phyloP scores from a whole-genome alignment of 1,140 invertebrate genomes.

The Armadillidium nasatum region DNA sequence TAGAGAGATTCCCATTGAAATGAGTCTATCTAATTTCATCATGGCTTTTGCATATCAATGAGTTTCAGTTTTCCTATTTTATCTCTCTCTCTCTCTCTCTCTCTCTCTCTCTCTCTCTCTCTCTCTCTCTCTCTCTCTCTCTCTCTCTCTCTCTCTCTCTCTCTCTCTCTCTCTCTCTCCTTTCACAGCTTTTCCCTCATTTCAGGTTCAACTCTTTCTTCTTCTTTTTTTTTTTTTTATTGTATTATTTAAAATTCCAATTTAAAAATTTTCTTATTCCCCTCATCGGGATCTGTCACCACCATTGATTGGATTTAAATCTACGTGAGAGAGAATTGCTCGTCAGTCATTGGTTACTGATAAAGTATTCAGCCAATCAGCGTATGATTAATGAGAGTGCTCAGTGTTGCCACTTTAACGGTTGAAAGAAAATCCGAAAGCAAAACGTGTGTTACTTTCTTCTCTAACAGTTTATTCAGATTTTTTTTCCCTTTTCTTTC shows the following conservation, averaged over 20 bases:
- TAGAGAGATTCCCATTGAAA: not conserved
- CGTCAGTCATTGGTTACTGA: conserved; percentile 8
- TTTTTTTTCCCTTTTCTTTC: too few relatives aligned
- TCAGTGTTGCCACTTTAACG: conserved; percentile 11
- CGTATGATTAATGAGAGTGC: conserved; percentile 6
- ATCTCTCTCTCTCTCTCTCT: not conserved
- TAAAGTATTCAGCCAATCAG: conserved; percentile 8
- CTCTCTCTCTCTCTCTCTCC: not conserved
- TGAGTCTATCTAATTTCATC: conserved; percentile 8
- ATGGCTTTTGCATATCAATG: conserved; percentile 9
- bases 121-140: too few relatives aligned
- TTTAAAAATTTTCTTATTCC: not conserved
- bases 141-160: too few relatives aligned
- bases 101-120: too few relatives aligned
- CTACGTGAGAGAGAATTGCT: conserved; percentile 9
- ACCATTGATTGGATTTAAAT: conserved; percentile 13
- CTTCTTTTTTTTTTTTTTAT: too few relatives aligned
- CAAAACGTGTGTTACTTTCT: conserved; percentile 1
- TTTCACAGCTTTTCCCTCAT: not conserved
- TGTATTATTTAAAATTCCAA: not conserved
- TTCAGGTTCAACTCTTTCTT: not conserved
- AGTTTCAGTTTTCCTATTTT: not conserved
- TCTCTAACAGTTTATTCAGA: too few relatives aligned
- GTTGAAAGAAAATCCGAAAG: not conserved
- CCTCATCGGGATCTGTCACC: conserved; percentile 10